phyloP scores from a whole-genome alignment of 2,888 invertebrate genomes.

The Philopedon plagiatum region DNA sequence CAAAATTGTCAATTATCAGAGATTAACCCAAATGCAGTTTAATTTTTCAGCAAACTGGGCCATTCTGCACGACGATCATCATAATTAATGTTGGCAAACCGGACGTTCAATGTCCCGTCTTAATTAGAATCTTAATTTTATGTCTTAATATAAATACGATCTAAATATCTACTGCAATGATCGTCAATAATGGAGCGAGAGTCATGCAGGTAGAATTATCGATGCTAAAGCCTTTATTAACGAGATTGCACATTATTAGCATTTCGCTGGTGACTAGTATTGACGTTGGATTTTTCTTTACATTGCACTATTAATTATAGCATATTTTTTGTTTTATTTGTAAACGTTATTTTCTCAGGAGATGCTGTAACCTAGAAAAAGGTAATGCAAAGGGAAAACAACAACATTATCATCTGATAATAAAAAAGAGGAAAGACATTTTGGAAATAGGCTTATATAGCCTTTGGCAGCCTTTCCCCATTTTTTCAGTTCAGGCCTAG shows the following conservation, averaged over 20 bases:
- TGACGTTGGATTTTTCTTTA: too few relatives aligned
- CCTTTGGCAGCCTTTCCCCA: too few relatives aligned
- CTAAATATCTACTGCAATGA: slow-evolving; percentile 36
- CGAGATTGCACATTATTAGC: slow-evolving; percentile 25
- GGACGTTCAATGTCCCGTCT: slow-evolving; percentile 47
- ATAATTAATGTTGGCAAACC: slow-evolving; percentile 38
- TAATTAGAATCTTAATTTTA: slow-evolving; percentile 52
- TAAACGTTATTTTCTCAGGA: too few relatives aligned
- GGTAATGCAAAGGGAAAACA: too few relatives aligned
- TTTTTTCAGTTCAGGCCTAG: too few relatives aligned
- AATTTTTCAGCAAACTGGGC: slow-evolving; percentile 45
- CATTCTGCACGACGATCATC: slow-evolving; percentile 35
- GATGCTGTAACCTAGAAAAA: too few relatives aligned
- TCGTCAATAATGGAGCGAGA: slow-evolving; percentile 30
- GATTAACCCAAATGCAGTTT: slow-evolving; percentile 34
- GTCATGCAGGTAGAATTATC: slow-evolving; percentile 50
- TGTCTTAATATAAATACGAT: slow-evolving; percentile 47
- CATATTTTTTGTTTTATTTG: too few relatives aligned
- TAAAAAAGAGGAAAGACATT: too few relatives aligned
- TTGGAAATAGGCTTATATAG: too few relatives aligned
- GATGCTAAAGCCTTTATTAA: neutral
- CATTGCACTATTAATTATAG: neutral
- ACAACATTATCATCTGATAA: too few relatives aligned
- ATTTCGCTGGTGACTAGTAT: neutral
- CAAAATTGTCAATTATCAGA: too few relatives aligned